A percentile compares a stretch with the other conserved stretches of the same genome.
phyloP scores from a whole-genome alignment of 2,888 invertebrate genomes.

The Phymatocera aterrima region DNA sequence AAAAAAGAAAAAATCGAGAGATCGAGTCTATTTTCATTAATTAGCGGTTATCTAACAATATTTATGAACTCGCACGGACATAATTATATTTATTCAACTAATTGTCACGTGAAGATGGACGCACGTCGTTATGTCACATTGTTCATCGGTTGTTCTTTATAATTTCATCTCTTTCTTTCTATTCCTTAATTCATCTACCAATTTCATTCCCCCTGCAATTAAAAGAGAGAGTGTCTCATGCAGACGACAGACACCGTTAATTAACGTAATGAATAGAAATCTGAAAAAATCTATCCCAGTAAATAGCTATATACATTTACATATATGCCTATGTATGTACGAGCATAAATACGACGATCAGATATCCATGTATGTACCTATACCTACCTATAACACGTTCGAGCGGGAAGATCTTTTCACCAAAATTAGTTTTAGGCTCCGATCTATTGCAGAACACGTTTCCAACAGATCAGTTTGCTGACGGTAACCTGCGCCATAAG shows the following conservation, averaged over 20 bases:
- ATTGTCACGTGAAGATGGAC: neutral
- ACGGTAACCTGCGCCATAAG: neutral
- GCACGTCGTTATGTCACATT: neutral
- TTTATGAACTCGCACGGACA: neutral
- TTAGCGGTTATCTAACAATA: constrained; percentile 37
- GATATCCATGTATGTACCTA: neutral
- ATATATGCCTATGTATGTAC: neutral
- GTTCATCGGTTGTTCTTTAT: neutral
- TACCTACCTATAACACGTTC: no score
- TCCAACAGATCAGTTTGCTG: neutral
- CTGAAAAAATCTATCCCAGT: neutral
- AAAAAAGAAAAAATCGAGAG: neutral
- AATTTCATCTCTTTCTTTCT: neutral
- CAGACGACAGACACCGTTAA: constrained; percentile 25
- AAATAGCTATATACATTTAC: neutral
- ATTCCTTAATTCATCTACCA: neutral
- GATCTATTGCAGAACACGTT: neutral
- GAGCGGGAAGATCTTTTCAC: no score
- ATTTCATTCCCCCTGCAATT: neutral
- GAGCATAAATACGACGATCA: no score
- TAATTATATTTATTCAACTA: neutral
- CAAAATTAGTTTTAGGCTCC: no score
- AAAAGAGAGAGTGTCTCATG: constrained; percentile 31
- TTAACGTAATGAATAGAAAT: constrained; percentile 44
- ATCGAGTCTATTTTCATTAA: constrained; percentile 12